Conservation (phyloP, 2,888 invertebrate species). For the Lomographa bimaculata region DNA sequence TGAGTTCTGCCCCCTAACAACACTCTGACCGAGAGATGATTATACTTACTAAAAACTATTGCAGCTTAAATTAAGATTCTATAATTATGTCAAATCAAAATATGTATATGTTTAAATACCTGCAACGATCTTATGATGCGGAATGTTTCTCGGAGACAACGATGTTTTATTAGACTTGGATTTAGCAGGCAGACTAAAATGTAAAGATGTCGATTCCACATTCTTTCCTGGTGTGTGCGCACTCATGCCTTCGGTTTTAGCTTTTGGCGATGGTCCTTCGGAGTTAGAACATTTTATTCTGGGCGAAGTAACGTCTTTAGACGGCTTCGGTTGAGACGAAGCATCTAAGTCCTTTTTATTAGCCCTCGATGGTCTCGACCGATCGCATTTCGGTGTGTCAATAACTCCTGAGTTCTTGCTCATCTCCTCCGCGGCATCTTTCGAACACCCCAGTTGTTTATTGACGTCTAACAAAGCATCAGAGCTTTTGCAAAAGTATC, state of each 20-base stretch:
- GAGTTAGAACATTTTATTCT: conserved; percentile 49
- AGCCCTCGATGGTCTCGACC: conserved; percentile 41
- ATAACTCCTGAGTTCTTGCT: conserved; percentile 60
- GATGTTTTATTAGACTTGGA: conserved; percentile 51
- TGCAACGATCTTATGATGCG: conserved; percentile 71
- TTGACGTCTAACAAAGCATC: conserved; percentile 36
- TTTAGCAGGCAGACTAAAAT: conserved; percentile 56
- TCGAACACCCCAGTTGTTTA: conserved; percentile 20
- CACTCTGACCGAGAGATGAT: too few relatives aligned
- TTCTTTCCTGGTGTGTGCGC: conserved; percentile 56
- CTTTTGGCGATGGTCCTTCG: conserved; percentile 46
- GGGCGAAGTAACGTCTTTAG: conserved; percentile 38
- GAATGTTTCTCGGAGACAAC: conserved; percentile 47
- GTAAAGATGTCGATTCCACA: conserved; percentile 52
- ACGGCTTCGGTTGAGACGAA: conserved; percentile 17
- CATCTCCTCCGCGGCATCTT: conserved; percentile 61
- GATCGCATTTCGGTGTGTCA: conserved; percentile 55
- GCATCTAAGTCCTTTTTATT: conserved; percentile 27
- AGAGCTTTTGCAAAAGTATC: conserved; percentile 48
- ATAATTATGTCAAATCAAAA: too few relatives aligned
- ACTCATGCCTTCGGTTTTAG: conserved; percentile 39
- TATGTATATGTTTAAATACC: too few relatives aligned
- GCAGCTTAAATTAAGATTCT: too few relatives aligned
- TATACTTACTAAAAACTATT: too few relatives aligned
- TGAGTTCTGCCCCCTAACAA: too few relatives aligned